phyloP scores from a whole-genome alignment of 2,797 vertebrate species.

The Danionella dracula region DNA sequence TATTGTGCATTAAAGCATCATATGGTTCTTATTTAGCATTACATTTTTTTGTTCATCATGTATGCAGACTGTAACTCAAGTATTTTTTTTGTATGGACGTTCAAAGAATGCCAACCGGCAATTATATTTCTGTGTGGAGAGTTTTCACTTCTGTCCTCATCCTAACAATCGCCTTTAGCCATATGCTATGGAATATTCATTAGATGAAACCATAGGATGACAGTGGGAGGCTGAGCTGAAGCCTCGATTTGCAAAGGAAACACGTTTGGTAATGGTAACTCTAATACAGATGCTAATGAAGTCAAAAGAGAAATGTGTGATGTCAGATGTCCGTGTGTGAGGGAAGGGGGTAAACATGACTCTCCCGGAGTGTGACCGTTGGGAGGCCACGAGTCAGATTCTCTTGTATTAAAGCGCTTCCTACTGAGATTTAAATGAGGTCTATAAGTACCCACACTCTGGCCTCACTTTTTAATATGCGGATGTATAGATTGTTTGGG shows the following conservation, averaged over 20 bases:
- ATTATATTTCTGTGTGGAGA: constrained; percentile 51
- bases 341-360: constrained; percentile 30
- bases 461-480: neutral
- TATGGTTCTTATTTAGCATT: no score
- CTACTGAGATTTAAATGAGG: constrained; percentile 8
- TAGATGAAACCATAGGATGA: constrained; percentile 50
- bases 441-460: neutral
- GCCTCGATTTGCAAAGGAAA: constrained; percentile 73
- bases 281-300: constrained; percentile 75
- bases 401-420: constrained; percentile 33
- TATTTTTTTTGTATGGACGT: no score
- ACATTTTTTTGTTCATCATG: no score
- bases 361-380: constrained; percentile 36
- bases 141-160: constrained; percentile 57
- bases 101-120: constrained; percentile 49
- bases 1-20: no score
- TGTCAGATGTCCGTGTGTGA: constrained; percentile 30
- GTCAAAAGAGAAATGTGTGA: constrained; percentile 27
- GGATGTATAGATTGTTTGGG: neutral
- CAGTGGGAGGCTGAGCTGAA: constrained; percentile 69
- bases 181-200: constrained; percentile 54
- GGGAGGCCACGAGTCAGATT: constrained; percentile 38
- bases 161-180: constrained; percentile 39
- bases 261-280: constrained; percentile 62
- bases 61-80: no score